Evolutionary conservation across 2,113 vertebrate species (phyloP).

Genomic region (Petromus typicus): DNA sequence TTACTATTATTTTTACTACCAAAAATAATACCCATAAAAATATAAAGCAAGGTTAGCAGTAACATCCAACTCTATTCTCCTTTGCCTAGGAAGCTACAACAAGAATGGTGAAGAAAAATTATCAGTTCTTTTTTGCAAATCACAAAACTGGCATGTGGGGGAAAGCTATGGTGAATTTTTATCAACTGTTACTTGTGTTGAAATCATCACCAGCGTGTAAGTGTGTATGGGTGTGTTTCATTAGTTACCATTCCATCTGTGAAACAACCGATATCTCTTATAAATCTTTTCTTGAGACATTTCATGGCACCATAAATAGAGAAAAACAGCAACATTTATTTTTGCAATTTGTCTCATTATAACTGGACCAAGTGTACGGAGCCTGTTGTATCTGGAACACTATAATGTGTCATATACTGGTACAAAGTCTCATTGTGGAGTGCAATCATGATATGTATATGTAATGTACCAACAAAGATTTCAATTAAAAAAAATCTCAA

Average conservation of each 20-base stretch:
- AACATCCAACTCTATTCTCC: neutral
- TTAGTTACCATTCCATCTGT: constrained; percentile 38
- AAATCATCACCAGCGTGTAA: neutral
- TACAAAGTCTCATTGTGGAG: too few relatives aligned
- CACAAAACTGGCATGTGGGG: neutral
- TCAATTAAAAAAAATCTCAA: constrained; percentile 70
- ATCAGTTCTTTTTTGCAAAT: constrained; percentile 4
- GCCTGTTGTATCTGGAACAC: neutral
- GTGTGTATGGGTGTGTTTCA: neutral
- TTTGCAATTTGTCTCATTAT: constrained; percentile 66
- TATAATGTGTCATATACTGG: too few relatives aligned
- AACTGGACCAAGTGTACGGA: constrained; percentile 36
- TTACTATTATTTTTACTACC: constrained; percentile 36
- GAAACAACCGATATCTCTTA: neutral
- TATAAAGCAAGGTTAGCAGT: constrained; percentile 8
- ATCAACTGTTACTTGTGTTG: neutral
- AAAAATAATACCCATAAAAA: constrained; percentile 49
- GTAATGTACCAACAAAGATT: too few relatives aligned
- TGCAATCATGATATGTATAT: too few relatives aligned
- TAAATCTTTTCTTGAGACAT: constrained; percentile 19
- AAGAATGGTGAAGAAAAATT: neutral
- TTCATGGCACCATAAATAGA: constrained; percentile 25
- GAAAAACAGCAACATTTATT: neutral
- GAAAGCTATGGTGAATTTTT: neutral
- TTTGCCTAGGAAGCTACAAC: neutral